Evolutionary conservation across 2,888 invertebrate species (phyloP).

Genomic region (Orchesellides sinensis): DNA sequence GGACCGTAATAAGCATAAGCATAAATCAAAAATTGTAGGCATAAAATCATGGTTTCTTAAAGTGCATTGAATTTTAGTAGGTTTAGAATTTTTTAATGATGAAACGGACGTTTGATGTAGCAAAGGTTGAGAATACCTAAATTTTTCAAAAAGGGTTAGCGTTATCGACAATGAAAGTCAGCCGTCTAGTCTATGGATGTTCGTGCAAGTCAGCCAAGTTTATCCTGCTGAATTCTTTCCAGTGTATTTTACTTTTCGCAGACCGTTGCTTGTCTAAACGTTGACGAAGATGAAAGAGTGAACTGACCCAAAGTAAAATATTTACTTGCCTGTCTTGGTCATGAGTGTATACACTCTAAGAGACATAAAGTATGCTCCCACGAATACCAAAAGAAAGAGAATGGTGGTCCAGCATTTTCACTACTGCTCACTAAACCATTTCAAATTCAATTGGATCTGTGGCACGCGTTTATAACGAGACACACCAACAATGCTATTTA

Average conservation of each 20-base stretch:
- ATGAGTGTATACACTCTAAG: not conserved
- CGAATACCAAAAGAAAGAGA: not conserved
- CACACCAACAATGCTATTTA: conserved; percentile 51
- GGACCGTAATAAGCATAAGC: too few species aligned
- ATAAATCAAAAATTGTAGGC: too few species aligned
- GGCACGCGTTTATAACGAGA: conserved; percentile 55
- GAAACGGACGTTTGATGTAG: too few species aligned
- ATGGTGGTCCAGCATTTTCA: conserved; percentile 32
- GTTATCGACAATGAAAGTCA: not conserved
- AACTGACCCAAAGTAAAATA: conserved; percentile 64
- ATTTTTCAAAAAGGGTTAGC: too few species aligned
- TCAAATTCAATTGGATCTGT: conserved; percentile 58
- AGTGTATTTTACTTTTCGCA: not conserved
- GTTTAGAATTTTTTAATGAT: too few species aligned
- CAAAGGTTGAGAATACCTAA: too few species aligned
- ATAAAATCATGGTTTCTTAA: too few species aligned
- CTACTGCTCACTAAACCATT: conserved; percentile 39
- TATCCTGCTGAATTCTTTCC: too few species aligned
- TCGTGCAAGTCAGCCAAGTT: conserved; percentile 7
- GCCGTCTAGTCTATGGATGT: not conserved
- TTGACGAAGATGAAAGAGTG: conserved; percentile 61
- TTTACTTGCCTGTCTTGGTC: conserved; percentile 54
- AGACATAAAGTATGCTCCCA: not conserved
- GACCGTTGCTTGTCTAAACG: not conserved
- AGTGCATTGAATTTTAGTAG: too few species aligned